Evolutionary conservation across 1,140 invertebrate species (phyloP).

Genomic region (Micrasema minimum): DNA sequence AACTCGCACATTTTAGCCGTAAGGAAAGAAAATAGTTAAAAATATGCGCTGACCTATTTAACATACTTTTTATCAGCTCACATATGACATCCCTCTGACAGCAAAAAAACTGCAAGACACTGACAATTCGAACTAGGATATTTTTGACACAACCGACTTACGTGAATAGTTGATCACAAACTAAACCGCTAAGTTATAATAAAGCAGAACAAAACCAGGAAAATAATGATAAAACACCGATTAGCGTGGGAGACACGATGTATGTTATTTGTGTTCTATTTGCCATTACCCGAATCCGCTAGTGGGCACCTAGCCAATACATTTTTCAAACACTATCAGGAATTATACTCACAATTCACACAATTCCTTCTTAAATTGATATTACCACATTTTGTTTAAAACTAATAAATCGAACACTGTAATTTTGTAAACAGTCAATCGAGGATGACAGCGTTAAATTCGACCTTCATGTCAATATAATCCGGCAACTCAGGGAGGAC

Average conservation of each 20-base stretch:
- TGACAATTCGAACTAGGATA: constrained; percentile 18
- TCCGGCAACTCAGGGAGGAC: constrained; percentile 42
- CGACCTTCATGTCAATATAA: constrained; percentile 48
- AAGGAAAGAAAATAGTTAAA: constrained; percentile 13
- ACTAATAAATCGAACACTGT: constrained; percentile 10
- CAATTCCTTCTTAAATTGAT: constrained; percentile 33
- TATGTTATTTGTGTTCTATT: constrained; percentile 47
- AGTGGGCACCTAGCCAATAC: constrained; percentile 44
- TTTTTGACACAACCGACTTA: constrained; percentile 20
- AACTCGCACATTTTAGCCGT: neutral
- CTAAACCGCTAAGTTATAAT: neutral
- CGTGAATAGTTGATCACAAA: neutral
- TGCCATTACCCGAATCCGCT: constrained; percentile 41
- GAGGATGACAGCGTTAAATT: constrained; percentile 42
- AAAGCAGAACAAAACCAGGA: constrained; percentile 17
- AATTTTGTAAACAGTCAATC: constrained; percentile 36
- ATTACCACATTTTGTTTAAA: constrained; percentile 41
- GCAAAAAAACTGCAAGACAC: constrained; percentile 1
- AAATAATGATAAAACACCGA: constrained; percentile 39
- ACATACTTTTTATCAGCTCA: neutral
- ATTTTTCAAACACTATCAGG: constrained; percentile 33
- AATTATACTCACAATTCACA: constrained; percentile 38
- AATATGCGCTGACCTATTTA: constrained; percentile 27
- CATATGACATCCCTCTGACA: constrained; percentile 1
- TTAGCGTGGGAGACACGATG: constrained; percentile 43